phyloP scores from a whole-genome alignment of 2,113 vertebrate species.

The Urocolius indicus region DNA sequence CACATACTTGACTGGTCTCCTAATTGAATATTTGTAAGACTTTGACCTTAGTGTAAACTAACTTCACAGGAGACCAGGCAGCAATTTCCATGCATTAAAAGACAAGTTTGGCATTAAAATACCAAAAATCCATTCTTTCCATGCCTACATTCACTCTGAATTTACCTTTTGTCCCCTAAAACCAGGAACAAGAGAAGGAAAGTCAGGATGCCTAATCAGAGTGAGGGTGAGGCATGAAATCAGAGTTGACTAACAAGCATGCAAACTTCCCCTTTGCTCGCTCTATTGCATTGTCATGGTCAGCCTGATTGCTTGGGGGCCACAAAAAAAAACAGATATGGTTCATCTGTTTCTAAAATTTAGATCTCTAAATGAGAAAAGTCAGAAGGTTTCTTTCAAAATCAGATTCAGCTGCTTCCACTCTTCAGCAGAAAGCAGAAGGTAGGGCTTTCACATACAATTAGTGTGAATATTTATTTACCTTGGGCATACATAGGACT shows the following conservation, averaged over 20 bases:
- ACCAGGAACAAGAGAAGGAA: background rate
- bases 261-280: fast-evolving
- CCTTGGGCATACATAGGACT: background rate
- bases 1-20: conserved; percentile 51
- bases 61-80: background rate
- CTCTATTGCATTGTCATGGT: background rate
- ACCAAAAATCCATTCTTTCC: background rate
- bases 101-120: background rate
- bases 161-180: background rate
- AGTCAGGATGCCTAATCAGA: background rate
- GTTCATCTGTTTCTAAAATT: background rate
- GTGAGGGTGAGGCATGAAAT: background rate
- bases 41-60: conserved; percentile 25
- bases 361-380: background rate
- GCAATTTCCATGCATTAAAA: conserved; percentile 6
- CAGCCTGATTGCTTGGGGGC: background rate
- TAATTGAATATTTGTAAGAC: conserved; percentile 55
- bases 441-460: background rate
- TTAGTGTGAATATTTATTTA: background rate
- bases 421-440: background rate
- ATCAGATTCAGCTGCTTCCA: background rate
- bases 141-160: background rate
- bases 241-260: background rate
- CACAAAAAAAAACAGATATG: background rate
- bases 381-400: background rate